Base-by-base conservation (phyloP, 2,888 invertebrate genomes). In the Papilio gigon region DNA sequence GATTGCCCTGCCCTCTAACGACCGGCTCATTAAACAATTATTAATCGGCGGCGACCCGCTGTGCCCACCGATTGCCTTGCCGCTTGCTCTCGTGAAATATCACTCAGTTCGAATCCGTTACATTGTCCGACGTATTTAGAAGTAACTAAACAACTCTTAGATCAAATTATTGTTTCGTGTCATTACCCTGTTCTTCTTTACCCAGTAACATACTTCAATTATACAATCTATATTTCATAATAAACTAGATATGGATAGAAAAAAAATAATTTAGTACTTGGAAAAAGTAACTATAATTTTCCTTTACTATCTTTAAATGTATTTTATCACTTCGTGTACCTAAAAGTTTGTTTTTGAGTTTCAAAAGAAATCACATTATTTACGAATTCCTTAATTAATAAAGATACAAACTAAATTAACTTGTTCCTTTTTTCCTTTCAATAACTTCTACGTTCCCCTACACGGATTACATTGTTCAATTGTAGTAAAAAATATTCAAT, bases 1-100 rank as follows among this genome's bases (percentile, higher is more conserved):
- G 67, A 67, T 70, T 66, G 62, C 72, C 71, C 67, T 71, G 69
- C 20, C 60, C 40, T 14, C 63, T 83, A 83, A 86, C 85, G 84
- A 87, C 84, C 64, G 74, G 63, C 84, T 85, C 81, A 87, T 86
- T 87, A 85, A 85, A 84, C 79, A 84, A 86, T 86, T 85, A 86
- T 84, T 83, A 84, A 85, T 84, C 76, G 83, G 78, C 68, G 80
- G 73, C 80, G 77, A 75, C 87, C 86, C 80, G 86, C 87, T 81
- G 85, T 64, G 87, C 74, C 62, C 72, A 72, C 72, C 80, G 76
- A 83, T 82, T 80, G 78, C 81, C 78, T 79, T 80, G 76, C 76
- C 62, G 25, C 66, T 50, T 14, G 63, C 63, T 8, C 66, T 40
- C 27, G 35, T 81, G 79, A 80, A 79, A 76, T 80, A 82, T 82